Percentiles rank a stretch among this genome's conserved stretches.
Conservation (phyloP, 2,113 vertebrate genomes). For the Labeo catla region DNA sequence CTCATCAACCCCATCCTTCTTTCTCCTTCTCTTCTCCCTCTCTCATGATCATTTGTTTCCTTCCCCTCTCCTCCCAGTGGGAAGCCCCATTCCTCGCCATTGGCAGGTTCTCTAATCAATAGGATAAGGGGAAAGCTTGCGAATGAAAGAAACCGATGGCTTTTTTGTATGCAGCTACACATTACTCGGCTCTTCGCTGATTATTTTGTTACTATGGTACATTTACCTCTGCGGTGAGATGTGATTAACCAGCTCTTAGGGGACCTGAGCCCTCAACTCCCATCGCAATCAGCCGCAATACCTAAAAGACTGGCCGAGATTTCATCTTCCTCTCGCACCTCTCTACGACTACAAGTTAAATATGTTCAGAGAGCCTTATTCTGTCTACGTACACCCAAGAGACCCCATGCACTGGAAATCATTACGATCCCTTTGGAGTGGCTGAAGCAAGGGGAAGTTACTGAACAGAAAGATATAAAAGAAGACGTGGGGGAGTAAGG, state of each 20-base stretch:
- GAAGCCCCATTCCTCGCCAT: conserved; percentile 5
- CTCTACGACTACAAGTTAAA: conserved; percentile 33
- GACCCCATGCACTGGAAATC: conserved; percentile 11
- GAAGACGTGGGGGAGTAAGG: background rate
- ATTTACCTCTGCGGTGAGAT: conserved; percentile 43
- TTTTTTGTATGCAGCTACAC: conserved; percentile 13
- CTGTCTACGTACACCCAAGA: conserved; percentile 38
- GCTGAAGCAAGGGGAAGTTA: conserved; percentile 31
- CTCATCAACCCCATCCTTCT: background rate
- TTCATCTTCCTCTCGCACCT: conserved; percentile 35
- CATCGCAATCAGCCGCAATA: conserved; percentile 37
- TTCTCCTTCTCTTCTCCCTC: background rate
- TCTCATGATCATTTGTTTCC: conserved; percentile 6
- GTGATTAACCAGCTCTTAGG: conserved; percentile 43
- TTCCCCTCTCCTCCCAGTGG: conserved; percentile 14
- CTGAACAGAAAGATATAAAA: conserved; percentile 11
- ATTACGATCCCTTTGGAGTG: conserved; percentile 28
- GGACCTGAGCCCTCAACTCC: conserved; percentile 29
- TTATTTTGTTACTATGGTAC: conserved; percentile 31
- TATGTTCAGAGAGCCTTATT: conserved; percentile 30
- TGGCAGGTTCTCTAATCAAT: conserved; percentile 8
- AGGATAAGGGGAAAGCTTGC: background rate
- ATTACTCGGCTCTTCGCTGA: conserved; percentile 15
- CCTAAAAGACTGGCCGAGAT: conserved; percentile 30
- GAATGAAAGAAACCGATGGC: conserved; percentile 1